Percentiles rank a stretch among this genome's conserved stretches.
phyloP scores from a whole-genome alignment of 2,797 vertebrate species.

The Pseudochirops corinnae region DNA sequence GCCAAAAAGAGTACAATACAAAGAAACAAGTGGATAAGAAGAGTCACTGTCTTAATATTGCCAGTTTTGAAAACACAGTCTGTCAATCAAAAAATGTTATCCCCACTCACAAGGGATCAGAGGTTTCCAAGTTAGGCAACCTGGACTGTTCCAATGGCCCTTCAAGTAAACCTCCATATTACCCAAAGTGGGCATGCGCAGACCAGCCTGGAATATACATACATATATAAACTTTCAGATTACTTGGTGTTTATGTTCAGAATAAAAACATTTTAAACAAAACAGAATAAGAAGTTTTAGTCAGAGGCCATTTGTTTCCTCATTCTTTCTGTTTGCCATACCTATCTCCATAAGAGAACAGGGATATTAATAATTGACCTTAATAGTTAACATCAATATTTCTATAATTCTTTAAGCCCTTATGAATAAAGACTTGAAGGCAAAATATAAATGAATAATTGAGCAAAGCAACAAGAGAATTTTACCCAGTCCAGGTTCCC shows the following conservation, averaged over 20 bases:
- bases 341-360: neutral
- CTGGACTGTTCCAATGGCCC: neutral
- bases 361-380: slow-evolving; percentile 30
- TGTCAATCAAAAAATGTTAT: neutral
- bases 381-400: slow-evolving; percentile 25
- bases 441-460: slow-evolving; percentile 36
- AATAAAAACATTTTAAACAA: neutral
- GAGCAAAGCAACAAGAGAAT: neutral
- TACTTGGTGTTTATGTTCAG: neutral
- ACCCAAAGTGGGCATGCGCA: neutral
- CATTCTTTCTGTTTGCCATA: neutral
- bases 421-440: neutral
- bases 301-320: slow-evolving; percentile 14
- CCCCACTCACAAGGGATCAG: neutral
- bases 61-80: neutral
- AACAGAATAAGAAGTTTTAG: neutral
- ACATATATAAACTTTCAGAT: neutral
- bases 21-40: neutral
- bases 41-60: neutral
- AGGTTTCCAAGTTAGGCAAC: neutral
- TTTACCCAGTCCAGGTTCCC: neutral
- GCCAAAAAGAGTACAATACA: neutral
- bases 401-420: slow-evolving; percentile 27
- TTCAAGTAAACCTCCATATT: neutral
- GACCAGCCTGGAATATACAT: neutral